Evolutionary conservation across 2,888 invertebrate genomes (phyloP).

Genomic region (Odontomyia ornata): DNA sequence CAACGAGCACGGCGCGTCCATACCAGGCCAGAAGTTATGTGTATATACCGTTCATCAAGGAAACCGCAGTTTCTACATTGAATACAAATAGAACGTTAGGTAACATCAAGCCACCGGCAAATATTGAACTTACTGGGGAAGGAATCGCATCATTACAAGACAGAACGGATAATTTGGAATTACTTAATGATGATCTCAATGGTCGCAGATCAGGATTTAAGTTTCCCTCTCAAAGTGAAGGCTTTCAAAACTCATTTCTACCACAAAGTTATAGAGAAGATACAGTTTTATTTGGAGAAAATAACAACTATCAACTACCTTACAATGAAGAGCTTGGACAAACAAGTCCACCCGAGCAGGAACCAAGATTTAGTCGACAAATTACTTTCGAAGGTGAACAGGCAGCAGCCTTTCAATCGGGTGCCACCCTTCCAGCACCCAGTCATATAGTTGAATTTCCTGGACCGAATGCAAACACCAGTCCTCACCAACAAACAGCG

Average conservation of each 20-base stretch:
- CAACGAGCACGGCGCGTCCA: constrained; percentile 27
- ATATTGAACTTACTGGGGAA: constrained; percentile 53
- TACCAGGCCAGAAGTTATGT: constrained; percentile 56
- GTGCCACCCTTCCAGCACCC: constrained; percentile 46
- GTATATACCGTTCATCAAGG: constrained; percentile 59
- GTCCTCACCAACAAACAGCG: constrained; percentile 57
- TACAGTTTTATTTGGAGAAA: constrained; percentile 59
- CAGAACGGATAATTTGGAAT: constrained; percentile 54
- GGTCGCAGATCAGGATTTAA: constrained; percentile 63
- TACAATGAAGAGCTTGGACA: constrained; percentile 58
- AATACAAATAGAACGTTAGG: constrained; percentile 55
- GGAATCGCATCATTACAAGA: constrained; percentile 56
- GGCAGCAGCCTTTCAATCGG: neutral
- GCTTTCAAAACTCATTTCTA: constrained; percentile 61
- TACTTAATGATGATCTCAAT: constrained; percentile 55
- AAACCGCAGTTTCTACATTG: constrained; percentile 46
- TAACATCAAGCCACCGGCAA: constrained; percentile 58
- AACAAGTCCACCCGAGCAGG: constrained; percentile 51
- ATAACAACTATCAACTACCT: constrained; percentile 56
- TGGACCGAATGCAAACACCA: constrained; percentile 58
- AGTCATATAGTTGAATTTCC: constrained; percentile 61
- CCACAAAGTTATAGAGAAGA: constrained; percentile 64
- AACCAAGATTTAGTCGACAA: constrained; percentile 59
- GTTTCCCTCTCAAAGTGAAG: constrained; percentile 61
- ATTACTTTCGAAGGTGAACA: constrained; percentile 58